A percentile compares a stretch with the other conserved stretches of the same genome.
Conservation (phyloP, 2,888 invertebrate genomes). For the Euspilapteryx auroguttella region DNA sequence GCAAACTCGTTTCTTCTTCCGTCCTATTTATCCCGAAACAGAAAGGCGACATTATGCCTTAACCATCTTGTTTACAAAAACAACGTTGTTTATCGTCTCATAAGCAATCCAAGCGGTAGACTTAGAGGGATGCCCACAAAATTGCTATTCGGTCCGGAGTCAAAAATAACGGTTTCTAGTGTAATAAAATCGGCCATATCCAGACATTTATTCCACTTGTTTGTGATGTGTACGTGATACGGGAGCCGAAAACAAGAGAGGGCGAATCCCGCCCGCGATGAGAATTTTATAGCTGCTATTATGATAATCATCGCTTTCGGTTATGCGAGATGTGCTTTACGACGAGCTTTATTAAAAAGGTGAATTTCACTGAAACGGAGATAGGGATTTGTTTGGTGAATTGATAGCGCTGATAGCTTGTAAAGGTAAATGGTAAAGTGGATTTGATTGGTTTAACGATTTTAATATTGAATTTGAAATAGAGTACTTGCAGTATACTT, state of each 20-base stretch:
- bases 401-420: no score
- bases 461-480: no score
- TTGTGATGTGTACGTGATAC: conserved; percentile 24
- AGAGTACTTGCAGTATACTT: no score
- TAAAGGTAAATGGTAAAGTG: no score
- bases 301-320: conserved; percentile 13
- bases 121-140: conserved; percentile 12
- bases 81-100: conserved; percentile 11
- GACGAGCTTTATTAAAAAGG: no score
- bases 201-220: conserved; percentile 22
- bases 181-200: conserved; percentile 22
- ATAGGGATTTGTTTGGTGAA: no score
- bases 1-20: no score
- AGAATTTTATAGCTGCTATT: conserved; percentile 30
- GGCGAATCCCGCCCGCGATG: conserved; percentile 27
- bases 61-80: conserved; percentile 8
- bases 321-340: background rate
- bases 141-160: conserved; percentile 13
- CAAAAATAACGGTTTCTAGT: conserved; percentile 9
- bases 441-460: no score
- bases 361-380: no score
- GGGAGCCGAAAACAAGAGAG: conserved; percentile 14
- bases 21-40: no score
- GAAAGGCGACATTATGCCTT: no score
- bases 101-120: conserved; percentile 15